These are phyloP conservation scores for Hiodon tergisus DNA, from an alignment of 2,113 vertebrate genomes.

Conservation along the genomic window DNA sequence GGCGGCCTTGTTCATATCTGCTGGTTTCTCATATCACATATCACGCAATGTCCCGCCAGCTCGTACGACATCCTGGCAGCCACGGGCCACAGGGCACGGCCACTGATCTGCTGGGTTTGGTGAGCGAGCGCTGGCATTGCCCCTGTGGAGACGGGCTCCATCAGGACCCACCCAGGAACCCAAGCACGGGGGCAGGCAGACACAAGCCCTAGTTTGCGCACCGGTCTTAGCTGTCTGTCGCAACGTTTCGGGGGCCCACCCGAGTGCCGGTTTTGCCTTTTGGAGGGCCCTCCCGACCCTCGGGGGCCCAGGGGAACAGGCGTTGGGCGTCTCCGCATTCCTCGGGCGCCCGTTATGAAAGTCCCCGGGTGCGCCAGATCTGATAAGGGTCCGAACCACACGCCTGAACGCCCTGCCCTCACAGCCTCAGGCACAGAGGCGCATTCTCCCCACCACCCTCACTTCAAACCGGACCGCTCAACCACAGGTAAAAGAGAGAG, in stretches of 20 bases:
- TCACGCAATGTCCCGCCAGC: neutral
- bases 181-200: no score
- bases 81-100: neutral
- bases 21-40: neutral
- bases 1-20: conserved; percentile 30
- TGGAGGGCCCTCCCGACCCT: neutral
- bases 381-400: conserved; percentile 37
- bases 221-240: no score
- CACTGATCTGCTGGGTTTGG: neutral
- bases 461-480: neutral
- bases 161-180: no score
- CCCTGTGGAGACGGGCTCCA: no score
- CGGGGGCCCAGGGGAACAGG: neutral
- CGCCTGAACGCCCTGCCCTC: neutral
- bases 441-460: neutral
- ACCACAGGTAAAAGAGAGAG: no score
- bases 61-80: neutral
- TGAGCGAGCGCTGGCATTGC: no score
- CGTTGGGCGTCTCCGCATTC: conserved; percentile 18
- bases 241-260: no score
- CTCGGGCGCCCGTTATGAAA: conserved; percentile 27
- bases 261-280: neutral
- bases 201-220: no score
- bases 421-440: neutral
- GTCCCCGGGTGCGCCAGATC: conserved; percentile 34